phyloP scores from a whole-genome alignment of 2,113 vertebrate genomes.

The Phalacrocorax aristotelis region DNA sequence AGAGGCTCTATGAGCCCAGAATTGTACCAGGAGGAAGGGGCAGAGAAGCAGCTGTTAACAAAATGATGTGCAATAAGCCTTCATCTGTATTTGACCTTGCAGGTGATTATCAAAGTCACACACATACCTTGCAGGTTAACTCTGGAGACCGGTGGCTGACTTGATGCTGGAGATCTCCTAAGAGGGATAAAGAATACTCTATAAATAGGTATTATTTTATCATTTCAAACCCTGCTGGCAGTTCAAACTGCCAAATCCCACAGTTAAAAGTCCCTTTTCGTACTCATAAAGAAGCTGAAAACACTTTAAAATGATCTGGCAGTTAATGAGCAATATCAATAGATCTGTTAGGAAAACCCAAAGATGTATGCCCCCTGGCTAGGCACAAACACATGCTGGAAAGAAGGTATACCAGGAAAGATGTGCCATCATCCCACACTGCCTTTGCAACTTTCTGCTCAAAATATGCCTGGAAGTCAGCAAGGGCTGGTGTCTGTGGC shows the following conservation, averaged over 20 bases:
- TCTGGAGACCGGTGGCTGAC: constrained; percentile 85
- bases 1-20: background rate
- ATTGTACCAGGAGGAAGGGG: accelerated
- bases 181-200: background rate
- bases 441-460: background rate
- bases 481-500: background rate
- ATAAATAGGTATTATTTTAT: background rate
- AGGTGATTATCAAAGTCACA: background rate
- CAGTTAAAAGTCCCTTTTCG: background rate
- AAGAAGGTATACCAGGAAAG: background rate
- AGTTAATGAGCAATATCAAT: background rate
- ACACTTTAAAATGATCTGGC: background rate
- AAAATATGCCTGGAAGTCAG: background rate
- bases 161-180: constrained; percentile 90
- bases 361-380: background rate
- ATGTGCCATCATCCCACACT: background rate
- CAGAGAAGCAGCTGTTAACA: background rate
- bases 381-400: background rate
- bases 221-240: background rate
- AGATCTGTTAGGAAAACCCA: background rate
- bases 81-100: background rate
- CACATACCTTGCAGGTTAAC: constrained; percentile 88
- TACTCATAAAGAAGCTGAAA: background rate
- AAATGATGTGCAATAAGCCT: background rate
- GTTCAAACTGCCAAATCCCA: background rate